phyloP scores from a whole-genome alignment of 2,797 vertebrate genomes.

The Acipenser oxyrinchus region DNA sequence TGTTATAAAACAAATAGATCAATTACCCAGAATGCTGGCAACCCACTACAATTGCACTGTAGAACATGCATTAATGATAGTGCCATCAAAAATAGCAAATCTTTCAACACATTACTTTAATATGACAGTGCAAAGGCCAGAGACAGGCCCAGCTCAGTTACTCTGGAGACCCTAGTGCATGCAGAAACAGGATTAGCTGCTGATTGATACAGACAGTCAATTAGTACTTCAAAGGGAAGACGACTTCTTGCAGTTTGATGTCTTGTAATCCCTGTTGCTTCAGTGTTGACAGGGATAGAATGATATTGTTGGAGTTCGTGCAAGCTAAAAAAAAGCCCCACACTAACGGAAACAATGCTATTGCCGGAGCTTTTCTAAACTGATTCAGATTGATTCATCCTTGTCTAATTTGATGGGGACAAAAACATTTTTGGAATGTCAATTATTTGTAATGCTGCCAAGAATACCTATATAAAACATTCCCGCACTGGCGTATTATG shows the following conservation, averaged over 20 bases:
- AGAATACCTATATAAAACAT: background rate
- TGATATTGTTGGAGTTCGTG: slow-evolving; percentile 44
- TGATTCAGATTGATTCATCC: slow-evolving; percentile 42
- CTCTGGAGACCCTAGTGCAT: slow-evolving; percentile 47
- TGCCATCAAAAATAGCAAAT: background rate
- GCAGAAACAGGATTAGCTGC: slow-evolving; percentile 46
- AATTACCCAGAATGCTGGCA: too few relatives aligned
- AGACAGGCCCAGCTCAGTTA: slow-evolving; percentile 42
- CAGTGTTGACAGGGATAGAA: slow-evolving; percentile 39
- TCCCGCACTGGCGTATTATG: too few relatives aligned
- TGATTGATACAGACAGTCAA: slow-evolving; percentile 63
- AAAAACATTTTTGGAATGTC: background rate
- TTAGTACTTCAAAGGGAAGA: slow-evolving; percentile 61
- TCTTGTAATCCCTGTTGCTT: slow-evolving; percentile 53
- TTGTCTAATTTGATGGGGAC: background rate
- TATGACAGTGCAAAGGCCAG: slow-evolving; percentile 22
- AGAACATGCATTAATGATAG: background rate
- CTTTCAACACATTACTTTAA: slow-evolving; percentile 27
- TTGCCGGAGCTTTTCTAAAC: slow-evolving; percentile 44
- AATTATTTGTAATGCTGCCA: background rate
- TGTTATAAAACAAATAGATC: too few relatives aligned
- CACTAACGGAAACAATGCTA: slow-evolving; percentile 50
- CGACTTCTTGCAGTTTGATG: slow-evolving; percentile 47
- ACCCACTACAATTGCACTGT: too few relatives aligned
- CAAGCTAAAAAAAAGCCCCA: slow-evolving; percentile 44